phyloP scores from a whole-genome alignment of 1,140 invertebrate genomes.

The Bombus waltoni region DNA sequence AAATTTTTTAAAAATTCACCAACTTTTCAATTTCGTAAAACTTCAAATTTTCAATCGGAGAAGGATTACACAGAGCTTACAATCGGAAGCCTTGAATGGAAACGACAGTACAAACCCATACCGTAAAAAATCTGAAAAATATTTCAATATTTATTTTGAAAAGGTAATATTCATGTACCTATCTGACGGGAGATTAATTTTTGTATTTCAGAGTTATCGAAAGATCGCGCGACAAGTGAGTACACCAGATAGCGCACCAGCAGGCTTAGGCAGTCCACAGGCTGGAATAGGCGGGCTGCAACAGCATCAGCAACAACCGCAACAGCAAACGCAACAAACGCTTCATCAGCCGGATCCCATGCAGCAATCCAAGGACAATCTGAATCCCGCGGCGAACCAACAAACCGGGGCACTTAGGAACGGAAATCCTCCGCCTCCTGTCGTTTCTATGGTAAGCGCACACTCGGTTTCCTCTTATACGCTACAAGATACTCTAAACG shows the following conservation, averaged over 20 bases:
- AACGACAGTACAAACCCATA: no score
- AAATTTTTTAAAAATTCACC: no score
- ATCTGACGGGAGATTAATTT: constrained; percentile 21
- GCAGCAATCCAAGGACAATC: constrained; percentile 82
- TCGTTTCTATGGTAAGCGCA: constrained; percentile 80
- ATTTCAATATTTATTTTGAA: no score
- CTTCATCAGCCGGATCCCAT: constrained; percentile 79
- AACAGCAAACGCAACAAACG: constrained; percentile 75
- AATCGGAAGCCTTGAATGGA: no score
- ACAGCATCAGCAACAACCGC: constrained; percentile 75
- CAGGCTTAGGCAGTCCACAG: constrained; percentile 81
- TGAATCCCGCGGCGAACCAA: constrained; percentile 78
- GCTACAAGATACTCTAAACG: neutral
- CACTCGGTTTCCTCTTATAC: neutral
- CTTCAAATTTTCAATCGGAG: no score
- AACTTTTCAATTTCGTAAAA: no score
- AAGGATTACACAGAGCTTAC: no score
- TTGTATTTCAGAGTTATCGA: constrained; percentile 79
- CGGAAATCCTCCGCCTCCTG: constrained; percentile 80
- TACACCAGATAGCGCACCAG: constrained; percentile 80
- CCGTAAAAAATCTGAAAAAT: no score
- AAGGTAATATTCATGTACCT: neutral
- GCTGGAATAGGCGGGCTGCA: constrained; percentile 78
- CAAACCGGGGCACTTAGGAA: constrained; percentile 79
- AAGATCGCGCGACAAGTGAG: constrained; percentile 82